Conservation (phyloP, 2,888 invertebrate genomes). For the Tiphia femorata region DNA sequence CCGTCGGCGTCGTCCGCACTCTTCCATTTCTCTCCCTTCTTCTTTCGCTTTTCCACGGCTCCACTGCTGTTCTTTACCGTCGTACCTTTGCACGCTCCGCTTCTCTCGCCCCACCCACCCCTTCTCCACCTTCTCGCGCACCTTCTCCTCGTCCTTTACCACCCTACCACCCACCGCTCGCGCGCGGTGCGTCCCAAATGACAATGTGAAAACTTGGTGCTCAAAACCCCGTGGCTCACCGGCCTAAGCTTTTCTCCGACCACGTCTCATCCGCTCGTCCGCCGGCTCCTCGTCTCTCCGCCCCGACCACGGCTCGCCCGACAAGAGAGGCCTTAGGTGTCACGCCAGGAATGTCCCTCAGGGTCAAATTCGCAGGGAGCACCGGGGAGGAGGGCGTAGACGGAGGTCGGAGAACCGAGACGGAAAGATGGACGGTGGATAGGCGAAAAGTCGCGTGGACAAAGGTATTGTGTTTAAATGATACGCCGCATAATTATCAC, state of each 20-base stretch:
- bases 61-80: background rate
- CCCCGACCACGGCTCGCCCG: conserved; percentile 9
- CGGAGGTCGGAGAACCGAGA: background rate
- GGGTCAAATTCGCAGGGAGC: conserved; percentile 34
- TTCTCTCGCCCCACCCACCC: conserved; percentile 3
- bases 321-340: conserved; percentile 35
- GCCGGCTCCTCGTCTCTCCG: conserved; percentile 20
- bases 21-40: no score
- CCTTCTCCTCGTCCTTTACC: conserved; percentile 3
- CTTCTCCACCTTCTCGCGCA: no score
- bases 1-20: no score
- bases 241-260: conserved; percentile 37
- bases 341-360: conserved; percentile 51
- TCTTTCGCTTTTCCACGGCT: no score
- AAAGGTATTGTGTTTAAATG: no score
- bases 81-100: background rate
- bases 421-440: background rate
- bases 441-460: background rate
- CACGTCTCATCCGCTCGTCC: no score
- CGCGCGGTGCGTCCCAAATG: conserved; percentile 48
- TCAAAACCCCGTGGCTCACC: conserved; percentile 48
- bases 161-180: conserved; percentile 4
- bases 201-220: conserved; percentile 56
- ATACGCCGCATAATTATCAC: no score
- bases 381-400: background rate